phyloP scores from a whole-genome alignment of 2,797 vertebrate genomes.

The Myotis findleyi region DNA sequence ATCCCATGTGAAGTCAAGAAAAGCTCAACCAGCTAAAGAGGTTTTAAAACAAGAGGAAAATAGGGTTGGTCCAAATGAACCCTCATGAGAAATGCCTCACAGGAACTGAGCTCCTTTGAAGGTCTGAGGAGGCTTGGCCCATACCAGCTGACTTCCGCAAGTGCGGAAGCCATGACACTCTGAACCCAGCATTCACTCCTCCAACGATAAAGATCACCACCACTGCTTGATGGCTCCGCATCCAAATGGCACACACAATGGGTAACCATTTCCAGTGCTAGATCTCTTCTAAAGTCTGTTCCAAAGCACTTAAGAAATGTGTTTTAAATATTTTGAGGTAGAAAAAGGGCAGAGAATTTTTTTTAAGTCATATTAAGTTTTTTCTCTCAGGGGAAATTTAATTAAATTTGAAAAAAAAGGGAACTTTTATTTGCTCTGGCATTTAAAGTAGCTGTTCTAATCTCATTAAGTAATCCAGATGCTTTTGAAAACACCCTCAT shows the following conservation, averaged over 20 bases:
- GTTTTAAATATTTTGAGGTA: conserved; percentile 20
- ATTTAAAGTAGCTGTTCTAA: conserved; percentile 47
- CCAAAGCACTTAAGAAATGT: not conserved
- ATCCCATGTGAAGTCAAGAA: not conserved
- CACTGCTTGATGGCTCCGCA: not conserved
- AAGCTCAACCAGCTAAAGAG: not conserved
- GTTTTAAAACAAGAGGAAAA: not conserved
- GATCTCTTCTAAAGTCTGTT: not conserved
- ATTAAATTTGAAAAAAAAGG: conserved; percentile 50
- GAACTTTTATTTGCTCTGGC: conserved; percentile 38
- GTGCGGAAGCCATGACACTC: not conserved
- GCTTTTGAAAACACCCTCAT: conserved; percentile 49
- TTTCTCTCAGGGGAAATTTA: conserved; percentile 34
- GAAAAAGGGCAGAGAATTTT: not conserved
- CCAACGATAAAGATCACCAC: not conserved
- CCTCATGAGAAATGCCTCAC: not conserved
- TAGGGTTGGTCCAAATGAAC: not conserved
- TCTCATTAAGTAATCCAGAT: conserved; percentile 32
- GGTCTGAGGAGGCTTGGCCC: not conserved
- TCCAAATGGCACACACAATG: not conserved
- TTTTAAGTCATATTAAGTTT: not conserved
- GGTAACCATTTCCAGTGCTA: not conserved
- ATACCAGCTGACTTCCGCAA: not conserved
- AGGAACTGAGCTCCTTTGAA: not conserved
- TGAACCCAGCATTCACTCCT: not conserved